Evolutionary conservation across 2,113 vertebrate genomes (phyloP).

Genomic region (Phodopus roborovskii): DNA sequence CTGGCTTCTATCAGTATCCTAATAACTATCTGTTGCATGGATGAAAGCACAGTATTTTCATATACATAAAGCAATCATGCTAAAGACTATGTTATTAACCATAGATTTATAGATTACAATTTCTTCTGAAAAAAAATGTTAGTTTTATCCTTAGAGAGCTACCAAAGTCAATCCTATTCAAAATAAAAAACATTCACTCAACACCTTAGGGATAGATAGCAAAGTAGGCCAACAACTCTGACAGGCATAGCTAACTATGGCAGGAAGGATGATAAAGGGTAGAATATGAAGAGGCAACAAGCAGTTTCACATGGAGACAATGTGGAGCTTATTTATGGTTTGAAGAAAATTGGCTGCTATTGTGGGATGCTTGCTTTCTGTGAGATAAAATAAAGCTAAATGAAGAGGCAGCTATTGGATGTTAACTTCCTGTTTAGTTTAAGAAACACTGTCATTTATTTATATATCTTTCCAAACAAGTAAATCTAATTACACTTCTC

Average conservation of each 20-base stretch:
- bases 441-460: conserved; percentile 9
- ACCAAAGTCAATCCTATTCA: neutral
- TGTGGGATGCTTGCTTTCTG: neutral
- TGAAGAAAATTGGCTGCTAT: conserved; percentile 9
- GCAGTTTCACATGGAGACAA: neutral
- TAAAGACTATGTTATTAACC: neutral
- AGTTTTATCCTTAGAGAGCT: neutral
- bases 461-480: neutral
- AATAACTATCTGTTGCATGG: neutral
- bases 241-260: neutral
- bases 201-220: neutral
- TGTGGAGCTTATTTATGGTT: neutral
- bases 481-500: neutral
- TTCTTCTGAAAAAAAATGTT: neutral
- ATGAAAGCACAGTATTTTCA: neutral
- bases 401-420: neutral
- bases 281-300: neutral
- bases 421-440: neutral
- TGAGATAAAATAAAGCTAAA: neutral
- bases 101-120: neutral
- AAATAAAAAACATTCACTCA: neutral
- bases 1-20: neutral
- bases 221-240: neutral
- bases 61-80: neutral
- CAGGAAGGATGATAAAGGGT: neutral